A percentile compares a stretch with the other conserved stretches of the same genome.
Evolutionary conservation across 2,888 invertebrate genomes (phyloP).

Genomic region (Orthosia cruda): DNA sequence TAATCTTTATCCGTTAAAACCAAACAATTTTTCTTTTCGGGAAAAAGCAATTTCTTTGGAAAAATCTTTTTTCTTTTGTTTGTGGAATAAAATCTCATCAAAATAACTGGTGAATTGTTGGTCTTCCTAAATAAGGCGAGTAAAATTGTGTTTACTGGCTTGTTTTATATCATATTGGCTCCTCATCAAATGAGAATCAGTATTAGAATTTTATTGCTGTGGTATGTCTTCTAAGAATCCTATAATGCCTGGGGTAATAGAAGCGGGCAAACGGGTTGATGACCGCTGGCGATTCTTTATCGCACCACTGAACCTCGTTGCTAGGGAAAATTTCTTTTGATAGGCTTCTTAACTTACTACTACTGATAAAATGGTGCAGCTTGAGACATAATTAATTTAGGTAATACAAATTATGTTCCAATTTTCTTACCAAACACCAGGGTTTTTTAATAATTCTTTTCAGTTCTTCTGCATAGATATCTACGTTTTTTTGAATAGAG

Average conservation of each 20-base stretch:
- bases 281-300: conserved; percentile 22
- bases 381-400: too few relatives aligned
- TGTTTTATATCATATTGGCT: background rate
- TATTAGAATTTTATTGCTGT: conserved; percentile 1
- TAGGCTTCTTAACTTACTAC: conserved; percentile 8
- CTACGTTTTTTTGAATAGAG: too few relatives aligned
- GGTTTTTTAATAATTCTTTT: too few relatives aligned
- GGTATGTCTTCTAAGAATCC: conserved; percentile 3
- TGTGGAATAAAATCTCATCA: too few relatives aligned
- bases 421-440: background rate
- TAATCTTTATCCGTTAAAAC: too few relatives aligned
- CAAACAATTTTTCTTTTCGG: too few relatives aligned
- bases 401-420: background rate
- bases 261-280: conserved; percentile 19
- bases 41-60: too few relatives aligned
- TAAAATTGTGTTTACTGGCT: background rate
- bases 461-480: too few relatives aligned
- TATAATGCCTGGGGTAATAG: background rate
- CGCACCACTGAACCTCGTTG: conserved; percentile 25
- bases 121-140: background rate
- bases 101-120: too few relatives aligned
- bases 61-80: too few relatives aligned
- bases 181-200: background rate
- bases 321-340: conserved; percentile 8
- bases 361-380: background rate